Percentiles rank a stretch among this genome's conserved stretches.
Evolutionary conservation across 2,888 invertebrate genomes (phyloP).

Genomic region (Eilema sororculum): DNA sequence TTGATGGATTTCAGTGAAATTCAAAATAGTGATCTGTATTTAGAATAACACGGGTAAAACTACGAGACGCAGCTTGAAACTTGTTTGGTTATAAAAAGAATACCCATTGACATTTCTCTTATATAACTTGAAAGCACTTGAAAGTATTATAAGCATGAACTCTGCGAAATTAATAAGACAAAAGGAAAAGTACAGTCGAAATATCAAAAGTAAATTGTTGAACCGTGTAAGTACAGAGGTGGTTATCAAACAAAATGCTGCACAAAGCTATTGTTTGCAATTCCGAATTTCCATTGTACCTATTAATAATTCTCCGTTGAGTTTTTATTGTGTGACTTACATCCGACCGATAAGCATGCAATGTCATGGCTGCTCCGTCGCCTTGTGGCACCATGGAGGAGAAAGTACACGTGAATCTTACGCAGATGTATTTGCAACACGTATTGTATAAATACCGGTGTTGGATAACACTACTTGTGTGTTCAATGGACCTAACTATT

Average conservation of each 20-base stretch:
- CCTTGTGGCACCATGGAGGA: slow-evolving; percentile 46
- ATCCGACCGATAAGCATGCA: slow-evolving; percentile 55
- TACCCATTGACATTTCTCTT: slow-evolving; percentile 1
- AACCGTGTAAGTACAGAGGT: slow-evolving; percentile 20
- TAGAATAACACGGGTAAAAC: not conserved
- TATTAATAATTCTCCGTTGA: slow-evolving; percentile 38
- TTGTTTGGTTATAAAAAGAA: not conserved
- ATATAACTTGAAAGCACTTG: slow-evolving; percentile 11
- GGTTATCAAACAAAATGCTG: slow-evolving; percentile 35
- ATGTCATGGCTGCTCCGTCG: slow-evolving; percentile 59
- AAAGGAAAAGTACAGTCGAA: slow-evolving; percentile 18
- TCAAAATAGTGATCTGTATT: not conserved
- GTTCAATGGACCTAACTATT: not conserved
- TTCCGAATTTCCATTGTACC: slow-evolving; percentile 40
- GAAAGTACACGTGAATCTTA: slow-evolving; percentile 60
- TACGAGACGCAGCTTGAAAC: not conserved
- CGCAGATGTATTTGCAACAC: slow-evolving; percentile 36
- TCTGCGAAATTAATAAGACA: slow-evolving; percentile 19
- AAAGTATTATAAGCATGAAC: slow-evolving; percentile 14
- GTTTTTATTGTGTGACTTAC: slow-evolving; percentile 33
- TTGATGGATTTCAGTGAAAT: not conserved
- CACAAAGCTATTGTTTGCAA: slow-evolving; percentile 43
- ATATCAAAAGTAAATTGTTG: slow-evolving; percentile 13
- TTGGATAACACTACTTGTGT: not conserved
- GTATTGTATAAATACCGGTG: slow-evolving; percentile 25